Percentiles rank a stretch among this genome's conserved stretches.
Evolutionary conservation across 2,888 invertebrate genomes (phyloP).

Genomic region (Pterobdella sp.): DNA sequence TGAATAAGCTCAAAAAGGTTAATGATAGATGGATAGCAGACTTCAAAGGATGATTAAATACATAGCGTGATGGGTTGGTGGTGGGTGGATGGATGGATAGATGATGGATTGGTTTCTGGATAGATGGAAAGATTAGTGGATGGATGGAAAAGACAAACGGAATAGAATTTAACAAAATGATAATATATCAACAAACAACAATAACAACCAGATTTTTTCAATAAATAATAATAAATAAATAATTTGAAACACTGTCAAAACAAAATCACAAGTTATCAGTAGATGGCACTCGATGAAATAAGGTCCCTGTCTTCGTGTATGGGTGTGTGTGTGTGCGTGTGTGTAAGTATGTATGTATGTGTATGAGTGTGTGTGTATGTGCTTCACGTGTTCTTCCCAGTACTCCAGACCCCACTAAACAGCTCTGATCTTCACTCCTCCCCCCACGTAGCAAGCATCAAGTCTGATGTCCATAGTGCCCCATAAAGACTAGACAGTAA

Average conservation of each 20-base stretch:
- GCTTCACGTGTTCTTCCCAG: background rate
- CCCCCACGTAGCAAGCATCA: no score
- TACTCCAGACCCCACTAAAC: background rate
- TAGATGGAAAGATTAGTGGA: background rate
- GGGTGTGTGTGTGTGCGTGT: background rate
- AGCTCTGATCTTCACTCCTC: no score
- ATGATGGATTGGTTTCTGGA: background rate
- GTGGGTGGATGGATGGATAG: background rate
- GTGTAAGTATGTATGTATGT: slow-evolving; percentile 1
- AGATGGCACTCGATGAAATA: background rate
- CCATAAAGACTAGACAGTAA: no score
- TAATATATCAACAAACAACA: background rate
- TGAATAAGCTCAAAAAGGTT: background rate
- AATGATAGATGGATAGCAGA: background rate
- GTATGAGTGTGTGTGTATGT: slow-evolving; percentile 1
- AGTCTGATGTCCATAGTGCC: no score
- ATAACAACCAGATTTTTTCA: background rate
- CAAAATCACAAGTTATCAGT: background rate
- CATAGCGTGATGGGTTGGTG: background rate
- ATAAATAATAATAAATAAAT: background rate
- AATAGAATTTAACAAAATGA: background rate
- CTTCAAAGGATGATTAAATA: background rate
- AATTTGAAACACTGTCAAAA: background rate
- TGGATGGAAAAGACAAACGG: slow-evolving; percentile 7
- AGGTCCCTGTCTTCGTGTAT: background rate